These are phyloP conservation scores for Andrena cerasifolii DNA, from an alignment of 1,140 invertebrate species.

Conservation along the genomic window DNA sequence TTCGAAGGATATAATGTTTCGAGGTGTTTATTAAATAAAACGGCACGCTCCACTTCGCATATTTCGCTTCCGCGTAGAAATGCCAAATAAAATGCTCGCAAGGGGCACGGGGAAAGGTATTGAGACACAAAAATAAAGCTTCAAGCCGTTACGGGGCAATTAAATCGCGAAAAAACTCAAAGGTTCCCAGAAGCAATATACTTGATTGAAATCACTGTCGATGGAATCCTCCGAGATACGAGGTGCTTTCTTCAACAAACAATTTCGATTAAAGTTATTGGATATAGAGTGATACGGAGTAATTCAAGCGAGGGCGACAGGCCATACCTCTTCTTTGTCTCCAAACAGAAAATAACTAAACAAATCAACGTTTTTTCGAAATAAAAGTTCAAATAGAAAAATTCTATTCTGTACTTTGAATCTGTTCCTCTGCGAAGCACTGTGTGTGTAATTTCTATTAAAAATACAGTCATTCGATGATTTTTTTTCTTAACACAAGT, in stretches of 20 bases:
- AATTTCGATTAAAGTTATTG: not conserved
- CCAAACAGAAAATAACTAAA: no score
- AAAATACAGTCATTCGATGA: no score
- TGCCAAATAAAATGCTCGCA: conserved; percentile 26
- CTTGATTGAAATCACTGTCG: not conserved
- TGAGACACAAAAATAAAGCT: conserved; percentile 1
- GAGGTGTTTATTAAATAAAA: no score
- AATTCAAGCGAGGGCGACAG: conserved; percentile 12
- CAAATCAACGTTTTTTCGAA: no score
- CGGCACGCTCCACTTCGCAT: conserved; percentile 40
- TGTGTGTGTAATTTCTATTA: no score
- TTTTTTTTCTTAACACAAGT: no score
- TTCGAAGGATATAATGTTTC: not conserved
- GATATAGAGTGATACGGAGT: conserved; percentile 7
- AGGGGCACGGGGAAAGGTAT: not conserved
- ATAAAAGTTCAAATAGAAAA: no score
- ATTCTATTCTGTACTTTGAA: no score
- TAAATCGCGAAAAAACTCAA: not conserved
- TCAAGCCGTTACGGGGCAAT: not conserved
- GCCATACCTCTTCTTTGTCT: not conserved
- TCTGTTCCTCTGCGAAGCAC: no score
- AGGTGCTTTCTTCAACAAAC: not conserved
- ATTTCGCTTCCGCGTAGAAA: conserved; percentile 4
- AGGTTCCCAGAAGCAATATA: not conserved
- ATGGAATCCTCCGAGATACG: conserved; percentile 16